phyloP scores from a whole-genome alignment of 1,140 invertebrate species.

The Solenopsis invicta region DNA sequence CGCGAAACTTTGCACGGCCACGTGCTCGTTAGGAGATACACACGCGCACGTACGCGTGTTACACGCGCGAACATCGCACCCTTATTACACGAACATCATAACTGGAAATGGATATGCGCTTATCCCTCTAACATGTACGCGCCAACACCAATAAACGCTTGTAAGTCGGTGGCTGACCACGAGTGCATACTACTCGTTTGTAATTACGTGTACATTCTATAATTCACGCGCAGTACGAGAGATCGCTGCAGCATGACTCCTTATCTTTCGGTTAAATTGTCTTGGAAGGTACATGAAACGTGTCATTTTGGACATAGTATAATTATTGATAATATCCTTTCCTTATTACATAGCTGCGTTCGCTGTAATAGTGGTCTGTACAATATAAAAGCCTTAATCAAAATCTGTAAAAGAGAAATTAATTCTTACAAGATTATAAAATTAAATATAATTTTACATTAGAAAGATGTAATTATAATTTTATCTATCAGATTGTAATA shows the following conservation, averaged over 20 bases:
- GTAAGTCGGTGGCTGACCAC: constrained; percentile 53
- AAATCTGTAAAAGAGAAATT: background rate
- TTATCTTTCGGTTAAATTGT: constrained; percentile 47
- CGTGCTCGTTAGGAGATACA: constrained; percentile 55
- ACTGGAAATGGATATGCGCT: constrained; percentile 63
- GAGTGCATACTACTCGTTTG: constrained; percentile 48
- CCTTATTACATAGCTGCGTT: background rate
- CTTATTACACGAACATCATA: constrained; percentile 63
- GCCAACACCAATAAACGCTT: constrained; percentile 24
- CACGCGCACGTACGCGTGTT: constrained; percentile 53
- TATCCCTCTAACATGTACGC: constrained; percentile 39
- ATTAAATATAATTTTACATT: background rate
- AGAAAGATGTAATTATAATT: background rate
- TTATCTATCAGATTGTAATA: background rate
- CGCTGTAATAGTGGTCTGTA: background rate
- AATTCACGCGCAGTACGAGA: constrained; percentile 53
- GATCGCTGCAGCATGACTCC: constrained; percentile 20
- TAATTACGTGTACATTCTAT: constrained; percentile 63
- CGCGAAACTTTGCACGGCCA: constrained; percentile 57
- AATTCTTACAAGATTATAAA: background rate
- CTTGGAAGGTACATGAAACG: constrained; percentile 22
- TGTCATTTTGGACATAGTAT: constrained; percentile 14
- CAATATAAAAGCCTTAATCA: background rate
- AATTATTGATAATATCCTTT: constrained; percentile 24
- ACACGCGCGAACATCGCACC: constrained; percentile 57